phyloP scores from a whole-genome alignment of 1,140 invertebrate species.

The Copidosoma floridanum region DNA sequence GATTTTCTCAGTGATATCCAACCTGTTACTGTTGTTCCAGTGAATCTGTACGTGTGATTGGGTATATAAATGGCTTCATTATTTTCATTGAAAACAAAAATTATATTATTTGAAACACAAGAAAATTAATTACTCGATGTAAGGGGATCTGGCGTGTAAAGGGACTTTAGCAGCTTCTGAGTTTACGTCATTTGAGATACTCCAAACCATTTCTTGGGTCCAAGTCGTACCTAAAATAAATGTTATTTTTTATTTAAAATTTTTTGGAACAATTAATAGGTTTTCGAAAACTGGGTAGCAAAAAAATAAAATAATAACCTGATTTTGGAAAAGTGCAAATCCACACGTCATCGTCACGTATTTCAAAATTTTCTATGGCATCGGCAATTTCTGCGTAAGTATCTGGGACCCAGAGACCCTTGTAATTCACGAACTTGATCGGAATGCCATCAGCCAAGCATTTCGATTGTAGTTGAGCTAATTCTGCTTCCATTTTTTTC shows the following conservation, averaged over 20 bases:
- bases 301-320: conserved; percentile 36
- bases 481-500: neutral
- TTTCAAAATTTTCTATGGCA: too few species aligned
- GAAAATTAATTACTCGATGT: conserved; percentile 36
- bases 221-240: conserved; percentile 55
- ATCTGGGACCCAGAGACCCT: too few species aligned
- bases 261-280: neutral
- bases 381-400: too few species aligned
- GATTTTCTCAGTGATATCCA: neutral
- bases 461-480: conserved; percentile 21
- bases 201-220: conserved; percentile 63
- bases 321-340: conserved; percentile 55
- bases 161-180: conserved; percentile 51
- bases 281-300: neutral
- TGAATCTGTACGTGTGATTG: neutral
- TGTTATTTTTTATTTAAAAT: neutral
- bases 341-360: conserved; percentile 54
- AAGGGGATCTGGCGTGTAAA: conserved; percentile 31
- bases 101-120: conserved; percentile 41
- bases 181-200: conserved; percentile 52
- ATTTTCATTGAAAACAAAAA: conserved; percentile 51
- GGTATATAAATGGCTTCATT: too few species aligned
- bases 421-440: too few species aligned
- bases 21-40: neutral
- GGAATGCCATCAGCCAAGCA: conserved; percentile 33